Evolutionary conservation across 2,113 vertebrate species (phyloP).

Genomic region (Physeter macrocephalus): DNA sequence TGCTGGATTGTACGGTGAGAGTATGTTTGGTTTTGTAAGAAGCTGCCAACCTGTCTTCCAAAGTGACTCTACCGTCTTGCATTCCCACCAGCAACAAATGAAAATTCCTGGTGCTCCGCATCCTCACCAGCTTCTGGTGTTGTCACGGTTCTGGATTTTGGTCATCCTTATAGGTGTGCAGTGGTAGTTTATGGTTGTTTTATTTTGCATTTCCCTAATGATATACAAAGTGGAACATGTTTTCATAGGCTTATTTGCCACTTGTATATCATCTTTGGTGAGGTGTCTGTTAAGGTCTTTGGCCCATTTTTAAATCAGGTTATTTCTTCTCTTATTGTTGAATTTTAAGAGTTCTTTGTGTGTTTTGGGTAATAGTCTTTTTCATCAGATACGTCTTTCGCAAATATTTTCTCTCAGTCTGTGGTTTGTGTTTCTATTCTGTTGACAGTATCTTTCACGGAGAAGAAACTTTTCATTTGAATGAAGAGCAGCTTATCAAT

Average conservation of each 20-base stretch:
- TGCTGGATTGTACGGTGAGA: neutral
- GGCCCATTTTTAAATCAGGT: neutral
- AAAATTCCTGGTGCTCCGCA: neutral
- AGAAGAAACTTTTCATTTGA: neutral
- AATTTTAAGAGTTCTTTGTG: neutral
- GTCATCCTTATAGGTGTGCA: neutral
- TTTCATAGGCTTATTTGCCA: neutral
- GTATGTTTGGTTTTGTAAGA: neutral
- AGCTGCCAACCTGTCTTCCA: neutral
- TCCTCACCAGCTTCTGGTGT: neutral
- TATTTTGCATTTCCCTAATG: neutral
- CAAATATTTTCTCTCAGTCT: neutral
- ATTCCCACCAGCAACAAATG: neutral
- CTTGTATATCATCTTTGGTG: neutral
- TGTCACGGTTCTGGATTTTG: neutral
- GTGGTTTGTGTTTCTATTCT: neutral
- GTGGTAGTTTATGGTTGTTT: neutral
- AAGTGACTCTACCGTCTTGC: neutral
- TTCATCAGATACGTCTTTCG: neutral
- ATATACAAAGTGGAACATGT: neutral
- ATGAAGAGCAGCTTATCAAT: neutral
- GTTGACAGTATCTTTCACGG: neutral
- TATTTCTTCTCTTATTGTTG: neutral
- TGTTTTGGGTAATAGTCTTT: neutral
- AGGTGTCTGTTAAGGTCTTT: neutral